phyloP scores from a whole-genome alignment of 2,888 invertebrate species.

The Chrysolina oricalcia region DNA sequence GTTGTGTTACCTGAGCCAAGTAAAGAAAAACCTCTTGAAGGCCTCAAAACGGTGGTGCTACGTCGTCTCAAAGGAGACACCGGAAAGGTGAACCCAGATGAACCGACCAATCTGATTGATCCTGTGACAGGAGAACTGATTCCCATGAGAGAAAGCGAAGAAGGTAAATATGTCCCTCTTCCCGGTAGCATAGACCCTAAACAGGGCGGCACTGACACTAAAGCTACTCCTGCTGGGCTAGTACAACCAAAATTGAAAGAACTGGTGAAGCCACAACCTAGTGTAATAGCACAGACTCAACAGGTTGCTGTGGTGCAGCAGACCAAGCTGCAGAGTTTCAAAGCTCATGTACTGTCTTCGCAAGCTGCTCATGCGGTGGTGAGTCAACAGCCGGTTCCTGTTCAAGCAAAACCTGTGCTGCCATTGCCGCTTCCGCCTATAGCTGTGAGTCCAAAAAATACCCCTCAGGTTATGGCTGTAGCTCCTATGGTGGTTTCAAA shows the following conservation, averaged over 20 bases:
- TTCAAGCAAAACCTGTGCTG: constrained; percentile 37
- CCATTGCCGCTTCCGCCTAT: constrained; percentile 17
- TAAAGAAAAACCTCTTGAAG: constrained; percentile 66
- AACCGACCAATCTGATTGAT: constrained; percentile 81
- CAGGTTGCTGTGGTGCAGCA: constrained; percentile 56
- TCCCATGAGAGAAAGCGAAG: constrained; percentile 82
- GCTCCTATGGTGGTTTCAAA: constrained; percentile 40
- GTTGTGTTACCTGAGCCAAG: constrained; percentile 56
- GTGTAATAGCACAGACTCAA: constrained; percentile 55
- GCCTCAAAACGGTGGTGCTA: constrained; percentile 69
- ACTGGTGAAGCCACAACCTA: constrained; percentile 45
- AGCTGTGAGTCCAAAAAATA: constrained; percentile 28
- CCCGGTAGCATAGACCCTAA: constrained; percentile 63
- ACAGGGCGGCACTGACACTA: not conserved
- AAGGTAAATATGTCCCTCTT: constrained; percentile 79
- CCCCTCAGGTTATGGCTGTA: constrained; percentile 34
- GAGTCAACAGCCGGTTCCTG: constrained; percentile 51
- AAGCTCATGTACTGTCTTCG: constrained; percentile 78
- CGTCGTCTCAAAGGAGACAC: constrained; percentile 69
- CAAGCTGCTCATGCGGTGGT: constrained; percentile 70
- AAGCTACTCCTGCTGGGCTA: constrained; percentile 16
- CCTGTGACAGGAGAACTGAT: constrained; percentile 83
- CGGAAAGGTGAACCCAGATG: constrained; percentile 68
- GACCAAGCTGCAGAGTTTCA: constrained; percentile 75
- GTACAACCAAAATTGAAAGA: constrained; percentile 36